Evolutionary conservation across 2,888 invertebrate species (phyloP).

Genomic region (Papilio gigon): DNA sequence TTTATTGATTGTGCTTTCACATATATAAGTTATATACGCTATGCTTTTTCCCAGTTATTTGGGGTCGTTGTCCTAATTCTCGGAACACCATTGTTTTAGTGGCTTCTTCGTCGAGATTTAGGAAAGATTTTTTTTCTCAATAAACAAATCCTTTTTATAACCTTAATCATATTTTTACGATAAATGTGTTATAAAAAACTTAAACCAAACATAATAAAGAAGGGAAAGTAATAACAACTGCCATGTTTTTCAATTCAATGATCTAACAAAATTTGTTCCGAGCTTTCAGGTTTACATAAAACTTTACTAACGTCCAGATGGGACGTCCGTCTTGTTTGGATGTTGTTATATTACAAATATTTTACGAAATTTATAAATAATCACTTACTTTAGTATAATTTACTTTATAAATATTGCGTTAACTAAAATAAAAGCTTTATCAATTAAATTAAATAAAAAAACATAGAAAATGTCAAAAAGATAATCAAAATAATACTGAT

Average conservation of each 20-base stretch:
- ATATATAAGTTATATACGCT: no score
- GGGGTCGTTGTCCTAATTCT: no score
- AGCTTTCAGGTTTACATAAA: constrained; percentile 34
- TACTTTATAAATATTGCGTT: neutral
- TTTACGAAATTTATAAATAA: constrained; percentile 4
- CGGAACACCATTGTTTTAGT: no score
- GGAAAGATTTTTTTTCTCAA: neutral
- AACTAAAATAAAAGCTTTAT: neutral
- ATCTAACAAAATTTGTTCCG: constrained; percentile 31
- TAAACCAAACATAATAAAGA: neutral
- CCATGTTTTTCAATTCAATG: constrained; percentile 28
- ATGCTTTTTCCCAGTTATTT: no score
- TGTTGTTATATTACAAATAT: constrained; percentile 3
- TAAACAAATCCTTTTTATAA: neutral
- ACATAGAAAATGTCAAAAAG: neutral
- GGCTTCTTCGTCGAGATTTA: no score
- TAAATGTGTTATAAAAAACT: neutral
- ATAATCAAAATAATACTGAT: neutral
- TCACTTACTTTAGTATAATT: neutral
- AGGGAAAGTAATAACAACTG: constrained; percentile 25
- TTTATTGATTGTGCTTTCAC: no score
- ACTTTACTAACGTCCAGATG: constrained; percentile 37
- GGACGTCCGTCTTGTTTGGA: constrained; percentile 22
- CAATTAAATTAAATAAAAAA: neutral
- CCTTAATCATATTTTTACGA: neutral